Percentiles rank a stretch among this genome's conserved stretches.
Evolutionary conservation across 30 jellyfish, hydroid and myxozoan genomes (phyloP).

Genomic region (Hydractinia echinata): DNA sequence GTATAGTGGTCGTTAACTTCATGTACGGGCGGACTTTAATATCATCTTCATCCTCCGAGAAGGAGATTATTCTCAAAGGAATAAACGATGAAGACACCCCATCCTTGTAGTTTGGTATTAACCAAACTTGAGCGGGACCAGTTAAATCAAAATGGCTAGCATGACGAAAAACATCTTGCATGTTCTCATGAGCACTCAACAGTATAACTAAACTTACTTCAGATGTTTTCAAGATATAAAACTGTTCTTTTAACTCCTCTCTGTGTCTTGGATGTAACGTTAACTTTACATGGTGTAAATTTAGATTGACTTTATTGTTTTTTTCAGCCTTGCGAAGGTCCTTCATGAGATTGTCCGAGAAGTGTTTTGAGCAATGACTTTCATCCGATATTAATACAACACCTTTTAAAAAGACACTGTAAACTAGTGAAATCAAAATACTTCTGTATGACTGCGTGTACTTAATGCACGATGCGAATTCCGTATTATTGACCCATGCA

Average conservation of each 20-base stretch:
- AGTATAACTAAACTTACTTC: constrained; percentile 5
- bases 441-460: background rate
- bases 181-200: background rate
- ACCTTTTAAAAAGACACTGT: background rate
- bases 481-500: too few relatives aligned
- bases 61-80: background rate
- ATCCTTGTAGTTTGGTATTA: constrained; percentile 11
- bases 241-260: background rate
- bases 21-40: background rate
- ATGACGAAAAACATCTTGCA: background rate
- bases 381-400: background rate
- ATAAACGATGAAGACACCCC: constrained; percentile 1
- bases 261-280: background rate
- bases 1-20: constrained; percentile 4
- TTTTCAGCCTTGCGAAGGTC: background rate
- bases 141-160: constrained; percentile 4
- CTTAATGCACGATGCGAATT: background rate
- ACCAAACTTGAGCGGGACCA: background rate
- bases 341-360: background rate
- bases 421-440: background rate
- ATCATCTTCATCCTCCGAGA: background rate
- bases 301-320: background rate
- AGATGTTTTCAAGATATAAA: constrained; percentile 2
- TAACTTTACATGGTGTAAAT: background rate
- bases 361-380: background rate